phyloP scores from a whole-genome alignment of 2,797 vertebrate species.

The Bucorvus abyssinicus region DNA sequence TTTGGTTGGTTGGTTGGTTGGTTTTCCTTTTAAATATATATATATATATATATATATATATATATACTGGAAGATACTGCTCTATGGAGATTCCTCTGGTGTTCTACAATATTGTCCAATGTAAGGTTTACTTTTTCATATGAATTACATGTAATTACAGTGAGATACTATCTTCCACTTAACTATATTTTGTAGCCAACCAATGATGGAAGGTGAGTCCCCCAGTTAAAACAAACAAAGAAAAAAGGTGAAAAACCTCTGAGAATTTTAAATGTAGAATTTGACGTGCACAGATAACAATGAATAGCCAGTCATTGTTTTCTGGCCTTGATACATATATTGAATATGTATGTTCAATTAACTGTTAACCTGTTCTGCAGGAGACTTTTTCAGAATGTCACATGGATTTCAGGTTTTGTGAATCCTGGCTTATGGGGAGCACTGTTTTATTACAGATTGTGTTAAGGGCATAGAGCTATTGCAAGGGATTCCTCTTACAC shows the following conservation, averaged over 20 bases:
- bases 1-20: not conserved
- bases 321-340: constrained; percentile 63
- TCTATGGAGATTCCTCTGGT: constrained; percentile 72
- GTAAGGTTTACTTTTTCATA: constrained; percentile 75
- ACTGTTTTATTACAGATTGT: constrained; percentile 61
- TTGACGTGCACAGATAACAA: constrained; percentile 60
- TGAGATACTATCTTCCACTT: constrained; percentile 73
- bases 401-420: constrained; percentile 71
- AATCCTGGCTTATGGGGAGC: constrained; percentile 63
- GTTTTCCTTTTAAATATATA: not conserved
- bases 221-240: not conserved
- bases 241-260: not conserved
- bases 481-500: constrained; percentile 37
- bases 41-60: not conserved
- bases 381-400: constrained; percentile 73
- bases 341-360: constrained; percentile 69
- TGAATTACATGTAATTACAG: constrained; percentile 72
- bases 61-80: constrained; percentile 68
- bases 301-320: constrained; percentile 47
- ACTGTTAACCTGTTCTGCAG: constrained; percentile 75
- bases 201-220: constrained; percentile 74
- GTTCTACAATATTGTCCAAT: constrained; percentile 73
- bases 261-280: constrained; percentile 72
- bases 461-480: constrained; percentile 58
- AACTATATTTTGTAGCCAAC: constrained; percentile 77